Percentiles rank a stretch among this genome's conserved stretches.
phyloP scores from a whole-genome alignment of 2,797 vertebrate species.

The Chelmon rostratus region DNA sequence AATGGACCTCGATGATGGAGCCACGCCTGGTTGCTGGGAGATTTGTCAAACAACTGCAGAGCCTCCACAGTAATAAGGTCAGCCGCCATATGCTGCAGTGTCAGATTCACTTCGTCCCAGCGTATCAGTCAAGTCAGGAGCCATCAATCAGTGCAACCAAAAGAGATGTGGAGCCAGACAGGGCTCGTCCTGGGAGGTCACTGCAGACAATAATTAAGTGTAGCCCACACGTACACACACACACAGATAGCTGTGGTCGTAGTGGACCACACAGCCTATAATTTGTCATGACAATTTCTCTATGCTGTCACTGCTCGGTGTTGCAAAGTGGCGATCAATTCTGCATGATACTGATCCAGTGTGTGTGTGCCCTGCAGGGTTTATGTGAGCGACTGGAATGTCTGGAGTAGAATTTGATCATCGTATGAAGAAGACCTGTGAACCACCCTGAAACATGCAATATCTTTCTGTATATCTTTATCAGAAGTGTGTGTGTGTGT shows the following conservation, averaged over 20 bases:
- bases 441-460: slow-evolving; percentile 10
- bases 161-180: slow-evolving; percentile 17
- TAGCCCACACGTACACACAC: neutral
- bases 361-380: neutral
- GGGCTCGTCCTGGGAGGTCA: slow-evolving; percentile 9
- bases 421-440: neutral
- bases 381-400: neutral
- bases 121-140: slow-evolving; percentile 23
- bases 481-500: neutral
- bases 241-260: neutral
- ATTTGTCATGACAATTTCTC: slow-evolving; percentile 35
- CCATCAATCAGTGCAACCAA: slow-evolving; percentile 32
- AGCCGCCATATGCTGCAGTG: slow-evolving; percentile 16
- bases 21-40: slow-evolving; percentile 19
- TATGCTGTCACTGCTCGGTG: slow-evolving; percentile 1
- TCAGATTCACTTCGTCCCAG: slow-evolving; percentile 11
- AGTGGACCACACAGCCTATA: slow-evolving; percentile 2
- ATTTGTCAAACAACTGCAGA: slow-evolving; percentile 30
- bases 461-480: neutral
- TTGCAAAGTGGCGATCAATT: neutral
- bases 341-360: slow-evolving; percentile 10
- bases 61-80: slow-evolving; percentile 23
- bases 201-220: slow-evolving; percentile 7
- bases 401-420: slow-evolving; percentile 1
- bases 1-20: neutral